Percentiles rank a stretch among this genome's conserved stretches.
phyloP scores from a whole-genome alignment of 2,888 invertebrate species.

The Amiota mariae region DNA sequence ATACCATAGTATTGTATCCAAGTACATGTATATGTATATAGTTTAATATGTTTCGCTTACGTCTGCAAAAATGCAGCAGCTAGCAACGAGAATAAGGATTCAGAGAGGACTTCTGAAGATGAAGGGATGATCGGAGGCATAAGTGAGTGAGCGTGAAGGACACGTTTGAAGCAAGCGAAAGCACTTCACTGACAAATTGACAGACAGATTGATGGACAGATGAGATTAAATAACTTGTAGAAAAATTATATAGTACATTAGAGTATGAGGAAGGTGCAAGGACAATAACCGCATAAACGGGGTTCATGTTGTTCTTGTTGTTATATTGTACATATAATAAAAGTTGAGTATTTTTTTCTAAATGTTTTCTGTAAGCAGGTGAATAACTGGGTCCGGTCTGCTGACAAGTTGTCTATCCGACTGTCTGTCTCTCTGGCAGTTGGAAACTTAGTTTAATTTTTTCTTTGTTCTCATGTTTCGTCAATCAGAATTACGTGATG shows the following conservation, averaged over 20 bases:
- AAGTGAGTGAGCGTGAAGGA: slow-evolving; percentile 32
- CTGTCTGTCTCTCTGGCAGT: neutral
- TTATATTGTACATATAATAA: slow-evolving; percentile 44
- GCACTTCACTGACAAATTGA: slow-evolving; percentile 70
- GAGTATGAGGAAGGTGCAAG: slow-evolving; percentile 30
- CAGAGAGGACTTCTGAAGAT: slow-evolving; percentile 27
- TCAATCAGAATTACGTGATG: slow-evolving; percentile 66
- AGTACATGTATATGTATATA: slow-evolving; percentile 27
- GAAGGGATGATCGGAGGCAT: slow-evolving; percentile 21
- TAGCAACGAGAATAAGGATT: neutral
- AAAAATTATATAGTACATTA: slow-evolving; percentile 51
- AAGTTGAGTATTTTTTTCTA: slow-evolving; percentile 16
- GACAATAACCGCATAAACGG: slow-evolving; percentile 41
- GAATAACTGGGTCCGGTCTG: neutral
- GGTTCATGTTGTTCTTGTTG: slow-evolving; percentile 28
- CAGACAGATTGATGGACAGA: slow-evolving; percentile 74
- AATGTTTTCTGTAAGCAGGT: neutral
- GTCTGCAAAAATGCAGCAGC: slow-evolving; percentile 8
- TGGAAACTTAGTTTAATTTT: slow-evolving; percentile 48
- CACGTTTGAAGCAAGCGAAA: slow-evolving; percentile 29
- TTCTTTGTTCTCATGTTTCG: slow-evolving; percentile 50
- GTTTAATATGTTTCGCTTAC: slow-evolving; percentile 24
- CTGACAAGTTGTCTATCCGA: slow-evolving; percentile 11
- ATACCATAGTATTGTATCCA: slow-evolving; percentile 11
- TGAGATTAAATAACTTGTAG: slow-evolving; percentile 73